Conservation (phyloP, 2,113 vertebrate genomes). For the Arothron firmamentum region DNA sequence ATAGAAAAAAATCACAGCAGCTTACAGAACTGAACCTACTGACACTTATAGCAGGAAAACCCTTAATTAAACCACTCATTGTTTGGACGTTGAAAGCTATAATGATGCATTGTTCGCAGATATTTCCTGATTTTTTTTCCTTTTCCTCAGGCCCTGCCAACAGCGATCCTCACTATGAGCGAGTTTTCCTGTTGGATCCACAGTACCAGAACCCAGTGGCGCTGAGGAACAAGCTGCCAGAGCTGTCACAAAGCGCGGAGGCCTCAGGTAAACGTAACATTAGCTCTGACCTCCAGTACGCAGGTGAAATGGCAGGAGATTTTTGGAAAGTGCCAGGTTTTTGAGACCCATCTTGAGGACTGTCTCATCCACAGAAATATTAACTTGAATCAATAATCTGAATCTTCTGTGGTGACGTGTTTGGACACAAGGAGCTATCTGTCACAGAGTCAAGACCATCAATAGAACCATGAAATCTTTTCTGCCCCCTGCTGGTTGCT, state of each 20-base stretch:
- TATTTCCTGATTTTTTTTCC: not conserved
- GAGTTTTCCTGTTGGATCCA: slow-evolving; percentile 85
- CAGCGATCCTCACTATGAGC: slow-evolving; percentile 84
- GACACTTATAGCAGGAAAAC: too few relatives aligned
- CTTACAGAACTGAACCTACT: too few relatives aligned
- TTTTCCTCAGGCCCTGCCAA: slow-evolving; percentile 22
- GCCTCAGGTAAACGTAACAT: slow-evolving; percentile 76
- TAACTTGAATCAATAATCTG: not conserved
- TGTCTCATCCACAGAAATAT: not conserved
- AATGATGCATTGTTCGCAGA: not conserved
- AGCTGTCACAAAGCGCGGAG: slow-evolving; percentile 86
- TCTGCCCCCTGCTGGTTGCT: slow-evolving; percentile 49
- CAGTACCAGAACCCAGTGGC: slow-evolving; percentile 85
- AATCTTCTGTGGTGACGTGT: too few relatives aligned
- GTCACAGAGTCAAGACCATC: not conserved
- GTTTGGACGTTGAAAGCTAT: too few relatives aligned
- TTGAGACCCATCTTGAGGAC: not conserved
- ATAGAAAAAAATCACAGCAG: too few relatives aligned
- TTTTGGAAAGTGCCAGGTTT: not conserved
- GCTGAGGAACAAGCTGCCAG: slow-evolving; percentile 82
- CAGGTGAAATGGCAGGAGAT: not conserved
- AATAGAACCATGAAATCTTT: not conserved
- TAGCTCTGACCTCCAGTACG: not conserved
- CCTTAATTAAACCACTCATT: too few relatives aligned
- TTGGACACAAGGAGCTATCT: not conserved